phyloP scores from a whole-genome alignment of 2,888 invertebrate genomes.

The Kuschelorhynchus macadamiae region DNA sequence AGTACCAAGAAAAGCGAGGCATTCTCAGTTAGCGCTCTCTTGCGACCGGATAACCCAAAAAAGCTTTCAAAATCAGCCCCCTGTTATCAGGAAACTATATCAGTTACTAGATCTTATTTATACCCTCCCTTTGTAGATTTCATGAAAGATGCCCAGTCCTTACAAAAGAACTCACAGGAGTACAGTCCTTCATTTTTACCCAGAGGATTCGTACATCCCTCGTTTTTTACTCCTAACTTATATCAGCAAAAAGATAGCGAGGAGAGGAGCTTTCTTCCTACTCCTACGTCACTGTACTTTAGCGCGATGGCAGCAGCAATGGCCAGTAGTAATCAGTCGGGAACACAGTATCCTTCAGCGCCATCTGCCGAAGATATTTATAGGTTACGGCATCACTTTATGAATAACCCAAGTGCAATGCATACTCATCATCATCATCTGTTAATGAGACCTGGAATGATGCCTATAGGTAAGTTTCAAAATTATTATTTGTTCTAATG shows the following conservation, averaged over 20 bases:
- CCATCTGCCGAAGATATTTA: slow-evolving; percentile 73
- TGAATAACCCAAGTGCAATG: slow-evolving; percentile 67
- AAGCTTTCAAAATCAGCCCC: slow-evolving; percentile 63
- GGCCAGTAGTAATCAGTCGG: slow-evolving; percentile 65
- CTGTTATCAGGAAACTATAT: slow-evolving; percentile 70
- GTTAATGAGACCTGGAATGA: slow-evolving; percentile 73
- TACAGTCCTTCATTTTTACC: slow-evolving; percentile 65
- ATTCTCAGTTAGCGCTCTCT: slow-evolving; percentile 86
- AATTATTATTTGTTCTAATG: neutral
- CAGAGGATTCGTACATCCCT: slow-evolving; percentile 70
- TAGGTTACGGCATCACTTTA: slow-evolving; percentile 73
- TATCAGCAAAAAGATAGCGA: slow-evolving; percentile 69
- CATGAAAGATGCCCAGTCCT: slow-evolving; percentile 71
- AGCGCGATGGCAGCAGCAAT: slow-evolving; percentile 79
- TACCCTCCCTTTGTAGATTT: slow-evolving; percentile 79
- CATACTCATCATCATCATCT: slow-evolving; percentile 72
- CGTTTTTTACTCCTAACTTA: slow-evolving; percentile 72
- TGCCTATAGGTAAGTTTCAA: slow-evolving; percentile 74
- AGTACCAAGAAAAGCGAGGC: slow-evolving; percentile 81
- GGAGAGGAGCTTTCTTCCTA: slow-evolving; percentile 68
- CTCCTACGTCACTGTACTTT: slow-evolving; percentile 74
- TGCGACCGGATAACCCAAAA: slow-evolving; percentile 82
- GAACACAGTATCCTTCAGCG: slow-evolving; percentile 69
- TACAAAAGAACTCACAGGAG: slow-evolving; percentile 63
- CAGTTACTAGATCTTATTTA: slow-evolving; percentile 74